phyloP scores from a whole-genome alignment of 1,140 invertebrate species.

The Drosophila leontia region DNA sequence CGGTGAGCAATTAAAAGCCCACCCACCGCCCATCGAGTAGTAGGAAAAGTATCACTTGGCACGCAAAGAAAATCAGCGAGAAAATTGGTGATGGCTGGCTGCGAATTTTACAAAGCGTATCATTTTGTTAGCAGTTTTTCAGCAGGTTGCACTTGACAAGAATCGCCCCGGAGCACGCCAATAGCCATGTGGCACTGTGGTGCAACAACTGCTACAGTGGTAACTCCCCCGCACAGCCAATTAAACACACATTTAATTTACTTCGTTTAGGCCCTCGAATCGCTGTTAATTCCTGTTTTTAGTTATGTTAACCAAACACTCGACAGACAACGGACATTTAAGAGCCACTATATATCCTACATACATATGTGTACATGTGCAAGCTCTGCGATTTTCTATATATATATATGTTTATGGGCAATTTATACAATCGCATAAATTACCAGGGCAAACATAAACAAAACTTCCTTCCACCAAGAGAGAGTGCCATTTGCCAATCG shows the following conservation, averaged over 20 bases:
- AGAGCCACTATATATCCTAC: slow-evolving; percentile 9
- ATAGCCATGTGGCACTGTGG: slow-evolving; percentile 13
- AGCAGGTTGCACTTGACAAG: slow-evolving; percentile 76
- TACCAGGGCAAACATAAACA: slow-evolving; percentile 73
- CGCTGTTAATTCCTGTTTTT: slow-evolving; percentile 77
- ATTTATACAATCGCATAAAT: slow-evolving; percentile 80
- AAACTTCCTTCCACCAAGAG: slow-evolving; percentile 70
- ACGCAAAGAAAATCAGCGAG: slow-evolving; percentile 79
- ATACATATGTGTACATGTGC: slow-evolving; percentile 33
- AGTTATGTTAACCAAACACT: slow-evolving; percentile 75
- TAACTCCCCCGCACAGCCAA: slow-evolving; percentile 42
- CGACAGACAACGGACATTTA: slow-evolving; percentile 22
- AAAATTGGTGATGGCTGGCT: slow-evolving; percentile 67
- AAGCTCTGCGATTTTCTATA: slow-evolving; percentile 68
- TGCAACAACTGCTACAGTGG: slow-evolving; percentile 20
- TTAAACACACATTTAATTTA: slow-evolving; percentile 66
- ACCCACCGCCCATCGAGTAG: slow-evolving; percentile 45
- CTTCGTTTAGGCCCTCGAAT: slow-evolving; percentile 59
- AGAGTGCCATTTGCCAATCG: slow-evolving; percentile 82
- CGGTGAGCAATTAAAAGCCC: slow-evolving; percentile 46
- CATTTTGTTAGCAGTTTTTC: slow-evolving; percentile 82
- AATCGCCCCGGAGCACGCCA: slow-evolving; percentile 73
- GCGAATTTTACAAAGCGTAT: slow-evolving; percentile 78
- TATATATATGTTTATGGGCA: slow-evolving; percentile 67
- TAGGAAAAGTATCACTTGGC: slow-evolving; percentile 77